Evolutionary conservation across 2,113 vertebrate species (phyloP).

Genomic region (Brienomyrus brachyistius): DNA sequence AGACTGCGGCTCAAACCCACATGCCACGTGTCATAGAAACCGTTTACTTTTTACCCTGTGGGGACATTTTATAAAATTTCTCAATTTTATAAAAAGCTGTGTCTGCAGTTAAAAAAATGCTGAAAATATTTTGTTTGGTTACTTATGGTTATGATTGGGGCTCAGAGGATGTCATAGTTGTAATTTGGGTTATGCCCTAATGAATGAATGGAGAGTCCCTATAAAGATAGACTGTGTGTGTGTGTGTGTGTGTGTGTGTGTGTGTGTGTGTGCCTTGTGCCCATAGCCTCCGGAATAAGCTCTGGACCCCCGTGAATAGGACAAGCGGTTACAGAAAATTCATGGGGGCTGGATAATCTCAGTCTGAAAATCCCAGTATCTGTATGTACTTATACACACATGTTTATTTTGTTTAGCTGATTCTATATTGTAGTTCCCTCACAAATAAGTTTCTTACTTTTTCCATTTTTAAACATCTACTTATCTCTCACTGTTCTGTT

Average conservation of each 20-base stretch:
- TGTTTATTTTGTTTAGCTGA: not conserved
- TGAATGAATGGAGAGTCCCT: no score
- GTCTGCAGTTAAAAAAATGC: no score
- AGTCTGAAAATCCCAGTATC: not conserved
- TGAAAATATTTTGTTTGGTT: no score
- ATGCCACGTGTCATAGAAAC: not conserved
- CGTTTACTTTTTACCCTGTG: no score
- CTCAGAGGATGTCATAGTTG: no score
- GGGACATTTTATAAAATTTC: no score
- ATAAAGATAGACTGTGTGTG: no score
- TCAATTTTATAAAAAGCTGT: no score
- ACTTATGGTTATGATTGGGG: no score
- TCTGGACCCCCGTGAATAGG: not conserved
- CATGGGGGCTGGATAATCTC: not conserved
- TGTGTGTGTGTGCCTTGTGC: not conserved
- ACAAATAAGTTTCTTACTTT: not conserved
- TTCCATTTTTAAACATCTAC: not conserved
- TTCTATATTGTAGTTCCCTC: not conserved
- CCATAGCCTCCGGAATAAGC: not conserved
- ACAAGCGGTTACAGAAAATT: not conserved
- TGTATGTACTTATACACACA: not conserved
- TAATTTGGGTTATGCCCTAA: no score
- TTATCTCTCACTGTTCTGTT: slow-evolving; percentile 32
- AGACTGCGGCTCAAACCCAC: not conserved
- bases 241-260: not conserved